These are phyloP conservation scores for Hycleus phaleratus DNA, from an alignment of 1,140 invertebrate genomes.

Conservation along the genomic window DNA sequence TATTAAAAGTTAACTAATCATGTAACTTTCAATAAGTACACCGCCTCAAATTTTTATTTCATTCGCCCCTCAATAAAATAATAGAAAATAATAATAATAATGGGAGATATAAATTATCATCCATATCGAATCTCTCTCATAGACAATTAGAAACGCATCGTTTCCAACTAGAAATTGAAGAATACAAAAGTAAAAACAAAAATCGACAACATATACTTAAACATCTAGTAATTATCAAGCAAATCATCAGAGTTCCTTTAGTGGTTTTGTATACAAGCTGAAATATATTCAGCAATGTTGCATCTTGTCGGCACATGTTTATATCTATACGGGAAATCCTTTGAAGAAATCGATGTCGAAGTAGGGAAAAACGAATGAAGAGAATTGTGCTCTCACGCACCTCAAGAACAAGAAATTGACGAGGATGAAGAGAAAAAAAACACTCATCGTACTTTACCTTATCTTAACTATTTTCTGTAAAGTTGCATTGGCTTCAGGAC, in stretches of 20 bases:
- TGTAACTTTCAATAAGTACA: too few species aligned
- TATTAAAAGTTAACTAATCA: neutral
- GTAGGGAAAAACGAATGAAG: neutral
- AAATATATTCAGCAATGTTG: constrained; percentile 1
- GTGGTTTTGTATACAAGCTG: constrained; percentile 2
- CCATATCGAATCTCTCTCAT: too few species aligned
- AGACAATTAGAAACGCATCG: too few species aligned
- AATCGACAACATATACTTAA: too few species aligned
- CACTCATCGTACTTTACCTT: constrained; percentile 10
- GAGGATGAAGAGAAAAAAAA: constrained; percentile 16
- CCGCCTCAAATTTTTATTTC: too few species aligned
- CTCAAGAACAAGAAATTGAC: neutral
- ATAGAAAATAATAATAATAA: too few species aligned
- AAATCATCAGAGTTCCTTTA: neutral
- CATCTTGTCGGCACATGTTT: constrained; percentile 1
- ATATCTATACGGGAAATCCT: constrained; percentile 14
- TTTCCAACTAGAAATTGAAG: too few species aligned
- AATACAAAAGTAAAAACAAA: too few species aligned
- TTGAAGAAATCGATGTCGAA: too few species aligned
- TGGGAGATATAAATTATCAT: too few species aligned
- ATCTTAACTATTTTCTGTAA: constrained; percentile 29
- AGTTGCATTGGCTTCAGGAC: constrained; percentile 20
- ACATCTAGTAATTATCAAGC: too few species aligned
- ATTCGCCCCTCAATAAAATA: too few species aligned
- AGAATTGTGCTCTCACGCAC: constrained; percentile 27